Percentiles rank a stretch among this genome's conserved stretches.
Evolutionary conservation across 2,888 invertebrate species (phyloP).

Genomic region (Aphidoletes aphidimyza): DNA sequence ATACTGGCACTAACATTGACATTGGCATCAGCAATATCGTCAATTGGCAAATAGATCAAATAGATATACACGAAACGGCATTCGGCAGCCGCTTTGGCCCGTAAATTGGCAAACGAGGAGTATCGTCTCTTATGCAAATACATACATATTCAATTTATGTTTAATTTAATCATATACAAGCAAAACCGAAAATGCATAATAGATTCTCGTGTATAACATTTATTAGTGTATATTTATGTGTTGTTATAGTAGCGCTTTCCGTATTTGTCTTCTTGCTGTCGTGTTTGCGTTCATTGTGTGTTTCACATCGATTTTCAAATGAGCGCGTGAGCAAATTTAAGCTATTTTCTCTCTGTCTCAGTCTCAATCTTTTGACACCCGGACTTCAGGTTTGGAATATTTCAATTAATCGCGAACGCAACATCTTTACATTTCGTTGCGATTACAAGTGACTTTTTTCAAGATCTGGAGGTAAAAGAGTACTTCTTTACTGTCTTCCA

Average conservation of each 20-base stretch:
- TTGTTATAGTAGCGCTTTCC: slow-evolving; percentile 9
- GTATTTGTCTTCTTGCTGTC: neutral
- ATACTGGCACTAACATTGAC: too few species aligned
- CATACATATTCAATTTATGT: slow-evolving; percentile 46
- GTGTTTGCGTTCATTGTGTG: neutral
- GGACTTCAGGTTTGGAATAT: slow-evolving; percentile 22
- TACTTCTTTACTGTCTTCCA: too few species aligned
- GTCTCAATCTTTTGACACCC: neutral
- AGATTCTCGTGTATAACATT: slow-evolving; percentile 35
- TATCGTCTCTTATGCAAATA: slow-evolving; percentile 42
- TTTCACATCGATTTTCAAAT: neutral
- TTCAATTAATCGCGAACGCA: slow-evolving; percentile 48
- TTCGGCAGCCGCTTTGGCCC: neutral
- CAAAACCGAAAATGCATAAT: slow-evolving; percentile 33
- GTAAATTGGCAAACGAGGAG: slow-evolving; percentile 19
- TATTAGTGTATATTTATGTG: slow-evolving; percentile 43
- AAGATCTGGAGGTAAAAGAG: neutral
- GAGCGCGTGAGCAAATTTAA: too few species aligned
- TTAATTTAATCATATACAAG: slow-evolving; percentile 49
- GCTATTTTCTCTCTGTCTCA: neutral
- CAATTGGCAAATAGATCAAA: slow-evolving; percentile 40
- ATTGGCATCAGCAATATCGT: neutral
- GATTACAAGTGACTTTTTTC: neutral
- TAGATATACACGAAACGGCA: neutral
- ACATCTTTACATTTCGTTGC: slow-evolving; percentile 16